phyloP scores from a whole-genome alignment of 2,888 invertebrate species.

The Oxyteleia sp. region DNA sequence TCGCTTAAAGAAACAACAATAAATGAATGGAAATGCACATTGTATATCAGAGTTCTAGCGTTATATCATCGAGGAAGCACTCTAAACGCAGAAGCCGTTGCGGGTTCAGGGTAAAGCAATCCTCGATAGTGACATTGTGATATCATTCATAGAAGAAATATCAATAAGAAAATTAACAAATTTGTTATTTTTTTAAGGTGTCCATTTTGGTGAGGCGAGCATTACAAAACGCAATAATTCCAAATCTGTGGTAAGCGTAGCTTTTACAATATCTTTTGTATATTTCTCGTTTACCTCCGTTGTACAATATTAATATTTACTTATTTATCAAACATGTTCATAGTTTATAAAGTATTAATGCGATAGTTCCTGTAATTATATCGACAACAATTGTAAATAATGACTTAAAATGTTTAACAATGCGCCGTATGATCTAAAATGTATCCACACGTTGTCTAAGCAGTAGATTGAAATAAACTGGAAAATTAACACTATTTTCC shows the following conservation, averaged over 20 bases:
- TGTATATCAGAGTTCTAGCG: background rate
- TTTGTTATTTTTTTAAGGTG: slow-evolving; percentile 81
- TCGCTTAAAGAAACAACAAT: slow-evolving; percentile 22
- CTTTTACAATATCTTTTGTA: slow-evolving; percentile 62
- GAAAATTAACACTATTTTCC: slow-evolving; percentile 23
- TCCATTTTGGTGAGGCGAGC: slow-evolving; percentile 84
- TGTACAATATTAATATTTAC: slow-evolving; percentile 57
- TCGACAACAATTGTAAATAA: slow-evolving; percentile 66
- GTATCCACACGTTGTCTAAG: slow-evolving; percentile 26
- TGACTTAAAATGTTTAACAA: slow-evolving; percentile 36
- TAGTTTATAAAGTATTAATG: slow-evolving; percentile 69
- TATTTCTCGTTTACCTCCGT: slow-evolving; percentile 36
- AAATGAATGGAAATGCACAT: slow-evolving; percentile 35
- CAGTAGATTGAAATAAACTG: slow-evolving; percentile 27
- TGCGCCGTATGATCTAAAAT: slow-evolving; percentile 15
- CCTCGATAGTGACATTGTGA: slow-evolving; percentile 65
- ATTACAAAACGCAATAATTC: slow-evolving; percentile 61
- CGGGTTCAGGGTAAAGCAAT: slow-evolving; percentile 59
- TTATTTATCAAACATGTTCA: slow-evolving; percentile 66
- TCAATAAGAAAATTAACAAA: background rate
- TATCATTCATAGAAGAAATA: background rate
- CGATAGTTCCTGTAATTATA: slow-evolving; percentile 69
- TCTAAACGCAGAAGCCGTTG: slow-evolving; percentile 55
- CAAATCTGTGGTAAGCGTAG: slow-evolving; percentile 36
- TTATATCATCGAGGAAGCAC: slow-evolving; percentile 56